These are phyloP conservation scores for Eclectus roratus DNA, from an alignment of 2,113 vertebrate genomes.

Conservation along the genomic window DNA sequence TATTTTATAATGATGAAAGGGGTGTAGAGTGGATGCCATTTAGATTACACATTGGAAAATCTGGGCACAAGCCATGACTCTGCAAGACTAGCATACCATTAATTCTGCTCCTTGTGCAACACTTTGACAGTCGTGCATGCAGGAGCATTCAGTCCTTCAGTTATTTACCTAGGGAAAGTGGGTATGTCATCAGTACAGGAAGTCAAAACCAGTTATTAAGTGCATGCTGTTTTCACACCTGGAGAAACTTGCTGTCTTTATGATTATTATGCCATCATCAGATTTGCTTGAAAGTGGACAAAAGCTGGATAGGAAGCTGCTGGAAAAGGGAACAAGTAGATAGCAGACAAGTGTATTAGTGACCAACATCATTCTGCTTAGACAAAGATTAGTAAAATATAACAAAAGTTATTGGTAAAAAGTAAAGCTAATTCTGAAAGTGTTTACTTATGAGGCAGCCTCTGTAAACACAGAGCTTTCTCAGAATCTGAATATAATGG, in stretches of 20 bases:
- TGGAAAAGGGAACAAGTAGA: neutral
- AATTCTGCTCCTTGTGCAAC: neutral
- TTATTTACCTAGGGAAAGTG: neutral
- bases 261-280: neutral
- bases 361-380: neutral
- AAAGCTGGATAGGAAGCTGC: neutral
- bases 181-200: neutral
- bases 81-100: neutral
- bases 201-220: neutral
- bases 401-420: neutral
- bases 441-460: neutral
- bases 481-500: neutral
- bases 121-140: accelerated
- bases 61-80: neutral
- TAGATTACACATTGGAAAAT: neutral
- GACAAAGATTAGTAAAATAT: neutral
- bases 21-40: neutral
- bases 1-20: neutral
- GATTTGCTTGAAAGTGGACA: neutral
- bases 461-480: neutral
- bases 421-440: neutral
- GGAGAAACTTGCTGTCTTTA: neutral
- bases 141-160: neutral
- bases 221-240: neutral
- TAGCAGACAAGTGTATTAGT: neutral